These are phyloP conservation scores for Brachystomella parvula DNA, from an alignment of 1,140 invertebrate genomes.

Conservation along the genomic window DNA sequence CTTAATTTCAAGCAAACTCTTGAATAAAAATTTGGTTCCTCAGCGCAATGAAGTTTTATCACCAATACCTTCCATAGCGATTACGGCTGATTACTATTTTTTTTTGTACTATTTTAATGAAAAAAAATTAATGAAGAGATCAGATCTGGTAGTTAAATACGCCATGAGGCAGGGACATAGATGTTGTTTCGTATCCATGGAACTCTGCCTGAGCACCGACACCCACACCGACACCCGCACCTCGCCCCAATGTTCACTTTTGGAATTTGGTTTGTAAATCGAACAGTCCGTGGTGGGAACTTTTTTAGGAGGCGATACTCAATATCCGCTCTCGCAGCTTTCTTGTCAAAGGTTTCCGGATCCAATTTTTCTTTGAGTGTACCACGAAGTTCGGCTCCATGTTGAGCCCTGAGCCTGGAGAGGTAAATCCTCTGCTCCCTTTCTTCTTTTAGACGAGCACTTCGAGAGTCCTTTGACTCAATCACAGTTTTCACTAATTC, in stretches of 20 bases:
- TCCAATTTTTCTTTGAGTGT: constrained; percentile 26
- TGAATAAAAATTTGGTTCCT: too few species aligned
- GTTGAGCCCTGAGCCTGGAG: constrained; percentile 31
- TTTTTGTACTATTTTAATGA: too few species aligned
- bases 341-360: constrained; percentile 37
- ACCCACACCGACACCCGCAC: not conserved
- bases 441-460: constrained; percentile 20
- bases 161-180: not conserved
- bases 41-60: too few species aligned
- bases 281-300: constrained; percentile 2
- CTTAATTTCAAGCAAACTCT: too few species aligned
- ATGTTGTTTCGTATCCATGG: too few species aligned
- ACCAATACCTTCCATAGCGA: too few species aligned
- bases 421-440: constrained; percentile 29
- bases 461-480: constrained; percentile 33
- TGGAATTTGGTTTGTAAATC: not conserved
- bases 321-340: constrained; percentile 33
- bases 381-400: constrained; percentile 33
- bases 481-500: constrained; percentile 28
- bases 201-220: not conserved
- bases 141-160: not conserved
- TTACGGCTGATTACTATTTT: too few species aligned
- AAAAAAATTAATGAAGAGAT: too few species aligned
- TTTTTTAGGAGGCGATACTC: constrained; percentile 29
- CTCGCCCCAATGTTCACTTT: not conserved